Conservation (phyloP, 2,888 invertebrate species). For the Zelleria hepariella region DNA sequence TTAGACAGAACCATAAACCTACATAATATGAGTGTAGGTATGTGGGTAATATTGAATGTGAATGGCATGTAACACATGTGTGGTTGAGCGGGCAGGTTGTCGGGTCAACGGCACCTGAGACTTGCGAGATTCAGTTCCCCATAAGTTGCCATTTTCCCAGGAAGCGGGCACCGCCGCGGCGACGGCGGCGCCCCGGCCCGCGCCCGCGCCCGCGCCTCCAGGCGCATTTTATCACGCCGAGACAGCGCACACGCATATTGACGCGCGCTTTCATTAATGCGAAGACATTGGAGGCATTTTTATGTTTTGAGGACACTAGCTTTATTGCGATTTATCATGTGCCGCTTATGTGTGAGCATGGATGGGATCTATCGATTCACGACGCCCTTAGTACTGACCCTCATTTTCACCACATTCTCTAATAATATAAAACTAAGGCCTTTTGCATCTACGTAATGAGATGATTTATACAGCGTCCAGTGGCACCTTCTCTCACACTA, state of each 20-base stretch:
- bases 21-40: constrained; percentile 24
- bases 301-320: constrained; percentile 28
- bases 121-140: constrained; percentile 64
- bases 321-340: constrained; percentile 36
- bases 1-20: constrained; percentile 7
- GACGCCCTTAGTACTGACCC: constrained; percentile 14
- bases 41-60: constrained; percentile 51
- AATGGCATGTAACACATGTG: constrained; percentile 54
- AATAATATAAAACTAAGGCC: constrained; percentile 14
- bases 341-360: constrained; percentile 9
- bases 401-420: constrained; percentile 18
- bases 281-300: constrained; percentile 41
- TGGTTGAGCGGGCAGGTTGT: constrained; percentile 44
- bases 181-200: constrained; percentile 19
- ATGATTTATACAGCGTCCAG: too few relatives aligned
- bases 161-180: constrained; percentile 36
- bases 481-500: too few relatives aligned
- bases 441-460: too few relatives aligned
- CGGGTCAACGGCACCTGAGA: constrained; percentile 61
- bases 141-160: constrained; percentile 69
- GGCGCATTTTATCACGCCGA: constrained; percentile 62
- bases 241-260: constrained; percentile 59
- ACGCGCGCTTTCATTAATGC: constrained; percentile 59
- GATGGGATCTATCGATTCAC: constrained; percentile 23
- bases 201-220: constrained; percentile 21